phyloP scores from a whole-genome alignment of 2,888 invertebrate genomes.

The Xanthia togata region DNA sequence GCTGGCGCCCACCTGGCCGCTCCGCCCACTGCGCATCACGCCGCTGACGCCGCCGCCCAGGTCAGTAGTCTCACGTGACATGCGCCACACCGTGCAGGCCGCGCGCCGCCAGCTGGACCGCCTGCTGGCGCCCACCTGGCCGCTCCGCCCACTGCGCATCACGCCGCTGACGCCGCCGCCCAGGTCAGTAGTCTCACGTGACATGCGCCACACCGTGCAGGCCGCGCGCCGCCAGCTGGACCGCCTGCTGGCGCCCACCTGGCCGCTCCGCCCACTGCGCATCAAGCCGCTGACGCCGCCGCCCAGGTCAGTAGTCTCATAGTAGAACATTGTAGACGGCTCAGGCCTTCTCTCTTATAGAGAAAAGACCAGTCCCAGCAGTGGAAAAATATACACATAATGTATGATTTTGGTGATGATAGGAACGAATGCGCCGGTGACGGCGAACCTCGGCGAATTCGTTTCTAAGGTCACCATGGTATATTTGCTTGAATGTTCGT shows the following conservation, averaged over 20 bases:
- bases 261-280: constrained; percentile 93
- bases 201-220: constrained; percentile 98
- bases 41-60: constrained; percentile 95
- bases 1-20: constrained; percentile 92
- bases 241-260: constrained; percentile 90
- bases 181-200: no score
- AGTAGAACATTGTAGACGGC: background rate
- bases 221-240: constrained; percentile 93
- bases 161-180: constrained; percentile 94
- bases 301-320: constrained; percentile 92
- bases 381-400: background rate
- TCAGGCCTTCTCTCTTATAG: background rate
- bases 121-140: constrained; percentile 92
- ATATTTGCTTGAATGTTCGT: no score
- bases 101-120: constrained; percentile 92
- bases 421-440: no score
- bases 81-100: constrained; percentile 97
- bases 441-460: no score
- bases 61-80: no score
- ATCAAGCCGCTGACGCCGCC: constrained; percentile 93
- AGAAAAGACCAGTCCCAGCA: background rate
- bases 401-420: background rate
- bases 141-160: constrained; percentile 92
- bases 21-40: constrained; percentile 92
- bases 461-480: background rate